These are phyloP conservation scores for Anser cygnoides DNA, from an alignment of 2,113 vertebrate species.

Conservation along the genomic window DNA sequence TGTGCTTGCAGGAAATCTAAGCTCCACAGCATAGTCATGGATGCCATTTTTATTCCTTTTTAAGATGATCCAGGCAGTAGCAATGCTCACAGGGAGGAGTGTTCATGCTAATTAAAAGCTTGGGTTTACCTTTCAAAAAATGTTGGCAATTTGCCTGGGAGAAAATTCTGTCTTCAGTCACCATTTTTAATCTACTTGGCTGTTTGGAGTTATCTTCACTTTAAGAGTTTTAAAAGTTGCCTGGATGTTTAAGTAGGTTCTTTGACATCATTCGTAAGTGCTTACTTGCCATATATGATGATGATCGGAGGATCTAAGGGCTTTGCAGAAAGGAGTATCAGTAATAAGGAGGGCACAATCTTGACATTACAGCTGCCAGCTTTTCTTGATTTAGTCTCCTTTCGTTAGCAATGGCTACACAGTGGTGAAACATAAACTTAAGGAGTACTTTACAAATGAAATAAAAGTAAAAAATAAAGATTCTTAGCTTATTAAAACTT, in stretches of 20 bases:
- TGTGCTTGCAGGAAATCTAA: not conserved
- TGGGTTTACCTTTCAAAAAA: conserved; percentile 48
- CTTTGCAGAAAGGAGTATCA: not conserved
- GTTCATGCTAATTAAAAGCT: conserved; percentile 70
- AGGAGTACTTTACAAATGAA: not conserved
- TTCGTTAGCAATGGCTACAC: not conserved
- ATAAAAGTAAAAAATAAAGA: not conserved
- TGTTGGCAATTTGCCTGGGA: conserved; percentile 48
- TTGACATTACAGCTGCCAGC: conserved; percentile 8
- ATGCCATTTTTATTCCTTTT: conserved; percentile 57
- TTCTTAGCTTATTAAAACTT: not conserved
- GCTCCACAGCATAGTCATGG: not conserved
- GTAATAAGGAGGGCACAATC: conserved; percentile 19
- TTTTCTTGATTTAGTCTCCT: not conserved
- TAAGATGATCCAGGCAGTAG: conserved; percentile 18
- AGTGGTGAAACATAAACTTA: not conserved
- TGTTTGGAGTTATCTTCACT: conserved; percentile 29
- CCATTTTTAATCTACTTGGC: conserved; percentile 57
- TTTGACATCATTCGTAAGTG: conserved; percentile 28
- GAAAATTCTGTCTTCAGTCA: conserved; percentile 39
- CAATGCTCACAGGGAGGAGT: conserved; percentile 23
- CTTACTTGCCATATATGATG: conserved; percentile 25
- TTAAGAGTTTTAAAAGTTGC: conserved; percentile 47
- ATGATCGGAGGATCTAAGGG: conserved; percentile 25
- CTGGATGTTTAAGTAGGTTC: conserved; percentile 39